Base-by-base conservation (phyloP, 1,140 invertebrate genomes). In the Bombus sylvicola region DNA sequence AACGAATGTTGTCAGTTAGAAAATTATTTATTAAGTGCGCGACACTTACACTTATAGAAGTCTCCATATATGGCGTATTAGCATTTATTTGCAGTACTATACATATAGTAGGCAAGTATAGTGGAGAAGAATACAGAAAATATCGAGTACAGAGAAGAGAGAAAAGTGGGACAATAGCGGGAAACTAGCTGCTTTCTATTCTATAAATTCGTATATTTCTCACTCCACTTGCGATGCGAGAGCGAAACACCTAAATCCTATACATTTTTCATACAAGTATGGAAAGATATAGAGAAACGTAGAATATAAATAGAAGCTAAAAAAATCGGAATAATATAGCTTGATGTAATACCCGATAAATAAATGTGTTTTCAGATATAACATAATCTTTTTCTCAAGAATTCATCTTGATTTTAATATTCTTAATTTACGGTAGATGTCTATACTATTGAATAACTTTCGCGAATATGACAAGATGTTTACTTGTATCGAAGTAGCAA, bases 131-230 rank as follows among this genome's bases (percentile, higher is more conserved):
- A 5, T 6, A 18, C 0, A 47, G 47, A 47, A 25, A 69, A 10
- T 37, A 68, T 68, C 18, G 22, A 25, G 22, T 39, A 12, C 22
- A 39, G 37, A 28, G 25, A 69, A 69, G 5, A 41, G 31, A 25
- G 41, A 34, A 53, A 75, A 75, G 47, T 75, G 57, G 73, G 73
- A 75, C 31, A 57, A 75, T 57, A 28, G 25, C 69, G 37, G 73
- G 73, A 75, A 22, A 57, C 57, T 57, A 28, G 25, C 69, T 41
- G 31, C 31, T 75, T 73, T 57, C 47, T 75, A 57, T 75, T 75
- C 73, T 57, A 75, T 75, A 75, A 75, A 75, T 37, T 75, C 73
- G 47, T 57, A 75, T 75, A 75, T 75, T 75, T 75, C 73, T 75
- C 73, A 75, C 73, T 53, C 34, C 47, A 37, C 47, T 53, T 53